Percentiles rank a stretch among this genome's conserved stretches.
Conservation (phyloP, 2,797 vertebrate genomes). For the Miichthys miiuy region DNA sequence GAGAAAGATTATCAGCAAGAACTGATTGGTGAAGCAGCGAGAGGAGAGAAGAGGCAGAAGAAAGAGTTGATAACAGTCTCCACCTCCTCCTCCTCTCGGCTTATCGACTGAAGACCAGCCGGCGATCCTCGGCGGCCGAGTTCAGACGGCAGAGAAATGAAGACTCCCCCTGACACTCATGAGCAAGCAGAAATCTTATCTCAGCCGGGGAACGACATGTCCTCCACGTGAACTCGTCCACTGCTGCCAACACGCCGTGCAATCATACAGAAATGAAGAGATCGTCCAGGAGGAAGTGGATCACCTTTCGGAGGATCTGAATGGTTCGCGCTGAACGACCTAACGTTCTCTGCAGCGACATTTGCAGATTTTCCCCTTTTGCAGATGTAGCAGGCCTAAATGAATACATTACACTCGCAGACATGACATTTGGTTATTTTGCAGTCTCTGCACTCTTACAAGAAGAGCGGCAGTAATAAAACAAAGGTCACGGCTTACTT, state of each 20-base stretch:
- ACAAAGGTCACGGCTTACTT: conserved; percentile 47
- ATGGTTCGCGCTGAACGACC: neutral
- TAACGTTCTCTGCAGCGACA: neutral
- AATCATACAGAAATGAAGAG: neutral
- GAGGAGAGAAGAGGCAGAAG: neutral
- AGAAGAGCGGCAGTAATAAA: conserved; percentile 22
- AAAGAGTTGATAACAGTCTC: neutral
- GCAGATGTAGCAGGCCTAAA: neutral
- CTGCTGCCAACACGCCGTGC: neutral
- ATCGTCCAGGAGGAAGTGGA: neutral
- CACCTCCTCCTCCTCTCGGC: neutral
- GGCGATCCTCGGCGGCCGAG: neutral
- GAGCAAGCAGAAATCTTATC: conserved; percentile 40
- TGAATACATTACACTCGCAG: neutral
- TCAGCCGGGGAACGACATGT: neutral
- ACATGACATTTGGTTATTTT: conserved; percentile 39
- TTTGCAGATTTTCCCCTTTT: neutral
- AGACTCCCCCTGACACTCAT: conserved; percentile 16
- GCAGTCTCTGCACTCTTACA: conserved; percentile 1
- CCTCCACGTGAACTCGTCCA: conserved; percentile 27
- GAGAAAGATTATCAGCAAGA: neutral
- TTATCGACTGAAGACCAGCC: conserved; percentile 47
- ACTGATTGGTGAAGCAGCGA: neutral
- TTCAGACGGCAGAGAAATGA: conserved; percentile 17
- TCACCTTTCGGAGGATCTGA: neutral